Conservation (phyloP, 30 jellyfish, hydroid and myxozoan genomes). For the Turritopsis rubra region DNA sequence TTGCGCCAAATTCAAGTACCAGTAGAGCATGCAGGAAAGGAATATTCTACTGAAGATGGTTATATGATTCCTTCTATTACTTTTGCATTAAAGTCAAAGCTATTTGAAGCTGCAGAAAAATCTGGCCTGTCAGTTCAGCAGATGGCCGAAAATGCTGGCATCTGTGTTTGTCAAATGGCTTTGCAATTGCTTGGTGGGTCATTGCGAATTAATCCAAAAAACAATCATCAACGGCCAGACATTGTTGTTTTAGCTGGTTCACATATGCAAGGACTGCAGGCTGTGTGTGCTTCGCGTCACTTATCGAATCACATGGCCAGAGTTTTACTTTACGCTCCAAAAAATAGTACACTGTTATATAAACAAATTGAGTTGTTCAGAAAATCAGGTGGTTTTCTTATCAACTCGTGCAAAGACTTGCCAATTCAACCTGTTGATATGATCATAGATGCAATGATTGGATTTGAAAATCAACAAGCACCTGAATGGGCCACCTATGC, state of each 20-base stretch:
- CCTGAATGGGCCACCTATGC: conserved; percentile 47
- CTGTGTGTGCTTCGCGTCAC: conserved; percentile 78
- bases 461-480: conserved; percentile 35
- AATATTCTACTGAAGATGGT: conserved; percentile 73
- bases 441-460: conserved; percentile 70
- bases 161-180: conserved; percentile 83
- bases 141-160: conserved; percentile 74
- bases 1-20: conserved; percentile 70
- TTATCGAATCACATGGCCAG: conserved; percentile 69
- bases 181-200: conserved; percentile 84
- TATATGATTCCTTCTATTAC: conserved; percentile 73
- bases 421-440: conserved; percentile 83
- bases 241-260: conserved; percentile 75
- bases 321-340: conserved; percentile 58
- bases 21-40: conserved; percentile 75
- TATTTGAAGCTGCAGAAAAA: conserved; percentile 51
- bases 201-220: conserved; percentile 73
- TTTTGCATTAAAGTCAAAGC: conserved; percentile 48
- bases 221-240: conserved; percentile 73
- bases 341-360: conserved; percentile 1
- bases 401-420: conserved; percentile 46
- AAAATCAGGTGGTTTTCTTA: conserved; percentile 50
- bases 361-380: conserved; percentile 47
- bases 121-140: conserved; percentile 62
- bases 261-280: conserved; percentile 66